Percentiles rank a stretch among this genome's conserved stretches.
These are phyloP conservation scores for Aspidoscelis tigris DNA, from an alignment of 2,113 vertebrate genomes.

Conservation along the genomic window DNA sequence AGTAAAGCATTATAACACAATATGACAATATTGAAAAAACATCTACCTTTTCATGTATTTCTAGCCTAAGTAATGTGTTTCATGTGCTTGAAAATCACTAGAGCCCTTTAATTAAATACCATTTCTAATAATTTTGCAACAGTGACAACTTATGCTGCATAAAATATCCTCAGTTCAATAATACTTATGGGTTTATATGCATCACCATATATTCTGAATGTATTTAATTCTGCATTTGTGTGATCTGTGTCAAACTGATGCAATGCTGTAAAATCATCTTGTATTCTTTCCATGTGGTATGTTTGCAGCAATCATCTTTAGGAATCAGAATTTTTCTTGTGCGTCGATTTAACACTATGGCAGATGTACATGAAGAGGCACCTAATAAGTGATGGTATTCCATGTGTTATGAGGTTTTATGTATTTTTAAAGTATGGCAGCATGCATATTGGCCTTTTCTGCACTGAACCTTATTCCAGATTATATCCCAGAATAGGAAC, in stretches of 20 bases:
- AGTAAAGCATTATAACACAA: slow-evolving; percentile 44
- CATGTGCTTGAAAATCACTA: neutral
- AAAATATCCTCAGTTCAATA: neutral
- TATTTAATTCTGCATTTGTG: neutral
- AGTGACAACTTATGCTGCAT: neutral
- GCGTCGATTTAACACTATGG: neutral
- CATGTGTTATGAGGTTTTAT: neutral
- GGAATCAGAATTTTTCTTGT: neutral
- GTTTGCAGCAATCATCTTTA: no score
- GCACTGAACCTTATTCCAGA: no score
- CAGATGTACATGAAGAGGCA: neutral
- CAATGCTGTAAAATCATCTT: neutral
- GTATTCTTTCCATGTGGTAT: no score
- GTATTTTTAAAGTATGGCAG: neutral
- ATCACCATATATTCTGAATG: neutral
- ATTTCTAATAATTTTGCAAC: neutral
- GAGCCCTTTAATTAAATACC: neutral
- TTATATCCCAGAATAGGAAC: no score
- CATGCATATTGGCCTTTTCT: neutral
- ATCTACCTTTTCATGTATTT: slow-evolving; percentile 4
- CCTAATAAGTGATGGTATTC: neutral
- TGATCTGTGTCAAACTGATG: neutral
- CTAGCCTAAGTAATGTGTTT: neutral
- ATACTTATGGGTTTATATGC: neutral
- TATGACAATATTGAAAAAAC: slow-evolving; percentile 36